Evolutionary conservation across 1,140 invertebrate genomes (phyloP).

Genomic region (Dinothrombium tinctorium): DNA sequence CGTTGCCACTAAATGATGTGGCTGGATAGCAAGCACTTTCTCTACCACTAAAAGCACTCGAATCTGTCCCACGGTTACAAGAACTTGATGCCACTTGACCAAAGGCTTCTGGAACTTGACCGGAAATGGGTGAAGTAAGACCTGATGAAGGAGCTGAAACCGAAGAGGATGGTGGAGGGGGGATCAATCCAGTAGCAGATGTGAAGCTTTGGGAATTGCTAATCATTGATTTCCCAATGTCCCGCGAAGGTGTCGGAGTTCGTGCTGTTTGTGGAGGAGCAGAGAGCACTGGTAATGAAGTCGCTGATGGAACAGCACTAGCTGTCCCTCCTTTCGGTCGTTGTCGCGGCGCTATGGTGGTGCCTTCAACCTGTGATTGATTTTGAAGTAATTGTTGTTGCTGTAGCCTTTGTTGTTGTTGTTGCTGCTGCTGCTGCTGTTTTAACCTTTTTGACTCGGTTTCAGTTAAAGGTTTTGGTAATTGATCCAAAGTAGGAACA

Average conservation of each 20-base stretch:
- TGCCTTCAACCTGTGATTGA: neutral
- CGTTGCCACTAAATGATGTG: no score
- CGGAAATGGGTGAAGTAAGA: slow-evolving; percentile 5
- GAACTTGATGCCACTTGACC: no score
- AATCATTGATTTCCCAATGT: neutral
- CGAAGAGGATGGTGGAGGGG: slow-evolving; percentile 13
- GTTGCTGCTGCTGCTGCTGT: neutral
- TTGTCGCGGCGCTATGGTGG: slow-evolving; percentile 46
- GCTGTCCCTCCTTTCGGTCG: slow-evolving; percentile 35
- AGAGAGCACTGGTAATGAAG: slow-evolving; percentile 13
- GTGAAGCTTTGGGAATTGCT: neutral
- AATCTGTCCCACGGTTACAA: no score
- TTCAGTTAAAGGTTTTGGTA: slow-evolving; percentile 4
- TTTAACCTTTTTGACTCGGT: slow-evolving; percentile 3
- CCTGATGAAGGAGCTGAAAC: slow-evolving; percentile 13
- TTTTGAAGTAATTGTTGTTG: neutral
- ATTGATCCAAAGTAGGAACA: slow-evolving; percentile 2
- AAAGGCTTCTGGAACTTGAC: no score
- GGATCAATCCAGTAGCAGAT: neutral
- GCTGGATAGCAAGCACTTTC: no score
- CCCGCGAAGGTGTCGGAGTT: slow-evolving; percentile 4
- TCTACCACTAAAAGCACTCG: no score
- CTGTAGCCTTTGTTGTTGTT: neutral
- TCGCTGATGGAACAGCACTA: slow-evolving; percentile 6
- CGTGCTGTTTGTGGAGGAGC: slow-evolving; percentile 5